Percentiles rank a stretch among this genome's conserved stretches.
These are phyloP conservation scores for Neoarius graeffei DNA, from an alignment of 2,113 vertebrate species.

Conservation along the genomic window DNA sequence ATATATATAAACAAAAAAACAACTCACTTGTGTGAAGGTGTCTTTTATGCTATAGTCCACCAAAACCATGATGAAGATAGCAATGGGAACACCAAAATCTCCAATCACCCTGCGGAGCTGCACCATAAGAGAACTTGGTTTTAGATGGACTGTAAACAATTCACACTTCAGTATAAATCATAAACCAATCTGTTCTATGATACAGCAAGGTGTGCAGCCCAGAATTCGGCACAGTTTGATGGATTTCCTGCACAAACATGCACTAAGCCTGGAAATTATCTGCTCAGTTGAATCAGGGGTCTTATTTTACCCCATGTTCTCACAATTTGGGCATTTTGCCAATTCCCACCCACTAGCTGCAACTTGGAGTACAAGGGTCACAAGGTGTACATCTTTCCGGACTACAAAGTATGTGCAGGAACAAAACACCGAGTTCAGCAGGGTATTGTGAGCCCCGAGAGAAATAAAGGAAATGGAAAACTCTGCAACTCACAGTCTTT, in stretches of 20 bases:
- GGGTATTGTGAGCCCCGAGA: not conserved
- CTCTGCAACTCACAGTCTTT: not conserved
- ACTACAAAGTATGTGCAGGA: not conserved
- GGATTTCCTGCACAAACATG: not conserved
- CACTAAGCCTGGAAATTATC: not conserved
- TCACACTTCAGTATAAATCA: not conserved
- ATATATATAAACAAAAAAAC: not conserved
- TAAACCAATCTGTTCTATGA: not conserved
- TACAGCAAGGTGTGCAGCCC: not conserved
- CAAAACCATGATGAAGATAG: conserved; percentile 95
- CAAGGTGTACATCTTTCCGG: not conserved
- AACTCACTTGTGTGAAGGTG: conserved; percentile 89
- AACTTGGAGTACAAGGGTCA: not conserved
- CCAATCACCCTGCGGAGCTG: conserved; percentile 92
- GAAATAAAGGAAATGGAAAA: not conserved
- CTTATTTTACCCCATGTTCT: not conserved
- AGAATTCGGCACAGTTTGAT: not conserved
- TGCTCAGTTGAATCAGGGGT: not conserved
- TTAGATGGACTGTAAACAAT: not conserved
- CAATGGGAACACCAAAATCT: conserved; percentile 94
- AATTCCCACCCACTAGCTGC: not conserved
- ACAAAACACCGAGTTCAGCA: not conserved
- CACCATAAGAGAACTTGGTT: conserved; percentile 12
- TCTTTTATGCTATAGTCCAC: conserved; percentile 88
- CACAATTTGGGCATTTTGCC: not conserved